A percentile compares a stretch with the other conserved stretches of the same genome.
Conservation (phyloP, 2,797 vertebrate species). For the Peromyscus melanophrys region DNA sequence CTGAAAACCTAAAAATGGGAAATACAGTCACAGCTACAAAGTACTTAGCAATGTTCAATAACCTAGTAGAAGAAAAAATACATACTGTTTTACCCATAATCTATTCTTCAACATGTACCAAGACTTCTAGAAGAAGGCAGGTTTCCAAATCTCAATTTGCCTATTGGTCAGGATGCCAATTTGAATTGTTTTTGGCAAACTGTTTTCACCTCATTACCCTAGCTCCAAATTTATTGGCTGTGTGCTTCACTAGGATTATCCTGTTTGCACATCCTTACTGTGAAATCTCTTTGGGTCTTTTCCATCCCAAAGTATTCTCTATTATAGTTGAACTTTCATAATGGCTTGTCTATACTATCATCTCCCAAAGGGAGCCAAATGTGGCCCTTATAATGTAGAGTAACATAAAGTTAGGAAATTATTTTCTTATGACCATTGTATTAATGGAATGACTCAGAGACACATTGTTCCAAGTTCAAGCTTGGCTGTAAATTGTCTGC, state of each 20-base stretch:
- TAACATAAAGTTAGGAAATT: neutral
- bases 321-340: neutral
- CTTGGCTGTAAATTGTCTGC: neutral
- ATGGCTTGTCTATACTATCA: neutral
- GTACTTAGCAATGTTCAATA: neutral
- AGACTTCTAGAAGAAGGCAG: slow-evolving; percentile 23
- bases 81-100: neutral
- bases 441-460: neutral
- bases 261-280: neutral
- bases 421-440: neutral
- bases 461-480: neutral
- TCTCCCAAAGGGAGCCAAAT: neutral
- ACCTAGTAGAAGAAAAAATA: neutral
- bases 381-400: neutral
- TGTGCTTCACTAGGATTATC: neutral
- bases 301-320: neutral
- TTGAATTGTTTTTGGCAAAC: slow-evolving; percentile 48
- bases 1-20: neutral
- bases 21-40: neutral
- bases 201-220: neutral
- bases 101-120: neutral
- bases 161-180: neutral
- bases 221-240: neutral
- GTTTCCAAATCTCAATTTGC: slow-evolving; percentile 27
- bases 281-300: neutral